phyloP scores from a whole-genome alignment of 2,888 invertebrate genomes.

The Drosophila vallismaia region DNA sequence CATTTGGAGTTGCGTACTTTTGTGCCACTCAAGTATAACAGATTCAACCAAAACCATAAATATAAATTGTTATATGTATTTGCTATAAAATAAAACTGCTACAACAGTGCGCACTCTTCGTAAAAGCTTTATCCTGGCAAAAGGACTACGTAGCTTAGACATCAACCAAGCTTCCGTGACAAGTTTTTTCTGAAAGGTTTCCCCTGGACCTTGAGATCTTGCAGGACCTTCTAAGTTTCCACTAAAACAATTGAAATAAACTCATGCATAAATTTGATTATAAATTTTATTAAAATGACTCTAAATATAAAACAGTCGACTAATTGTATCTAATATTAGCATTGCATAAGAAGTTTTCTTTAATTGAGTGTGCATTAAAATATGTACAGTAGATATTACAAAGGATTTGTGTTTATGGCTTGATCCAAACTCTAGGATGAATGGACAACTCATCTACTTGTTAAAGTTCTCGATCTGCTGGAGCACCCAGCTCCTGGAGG shows the following conservation, averaged over 20 bases:
- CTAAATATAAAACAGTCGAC: constrained; percentile 63
- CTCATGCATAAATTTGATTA: constrained; percentile 12
- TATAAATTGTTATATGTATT: background rate
- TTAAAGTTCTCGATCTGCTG: constrained; percentile 84
- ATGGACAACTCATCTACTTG: constrained; percentile 68
- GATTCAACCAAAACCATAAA: background rate
- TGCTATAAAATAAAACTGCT: background rate
- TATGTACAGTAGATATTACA: constrained; percentile 24
- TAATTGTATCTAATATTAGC: constrained; percentile 36
- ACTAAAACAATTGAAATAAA: background rate
- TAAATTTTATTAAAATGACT: constrained; percentile 60
- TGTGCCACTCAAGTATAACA: background rate
- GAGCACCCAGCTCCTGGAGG: constrained; percentile 83
- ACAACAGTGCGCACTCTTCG: background rate
- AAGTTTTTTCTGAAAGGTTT: no score
- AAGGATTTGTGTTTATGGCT: constrained; percentile 54
- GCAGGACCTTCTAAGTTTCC: background rate
- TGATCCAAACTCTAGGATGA: background rate
- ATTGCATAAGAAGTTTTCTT: constrained; percentile 25
- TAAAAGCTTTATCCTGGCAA: background rate
- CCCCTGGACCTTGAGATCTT: no score
- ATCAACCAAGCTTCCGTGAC: background rate
- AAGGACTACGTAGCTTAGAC: background rate
- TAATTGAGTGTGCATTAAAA: constrained; percentile 9
- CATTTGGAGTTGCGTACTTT: constrained; percentile 17